Percentiles rank a stretch among this genome's conserved stretches.
Conservation (phyloP, 37 sponge, comb jelly and placozoan species). For the Halichondria panicea region DNA sequence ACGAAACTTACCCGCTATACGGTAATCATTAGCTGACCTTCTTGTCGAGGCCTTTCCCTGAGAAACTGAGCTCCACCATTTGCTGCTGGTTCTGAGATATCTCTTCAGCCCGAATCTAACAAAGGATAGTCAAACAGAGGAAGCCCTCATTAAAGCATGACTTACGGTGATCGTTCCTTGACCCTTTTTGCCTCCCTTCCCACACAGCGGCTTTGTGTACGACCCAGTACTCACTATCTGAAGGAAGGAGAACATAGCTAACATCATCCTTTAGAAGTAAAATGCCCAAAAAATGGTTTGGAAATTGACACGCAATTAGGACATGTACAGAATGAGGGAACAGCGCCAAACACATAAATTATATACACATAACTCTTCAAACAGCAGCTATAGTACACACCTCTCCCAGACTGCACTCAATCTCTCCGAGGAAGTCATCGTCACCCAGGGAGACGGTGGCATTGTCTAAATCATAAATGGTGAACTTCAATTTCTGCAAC, state of each 20-base stretch:
- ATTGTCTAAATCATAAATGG: slow-evolving; percentile 87
- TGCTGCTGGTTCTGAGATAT: neutral
- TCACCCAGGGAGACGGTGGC: slow-evolving; percentile 44
- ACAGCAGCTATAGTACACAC: no score
- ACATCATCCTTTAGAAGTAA: neutral
- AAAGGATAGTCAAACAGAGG: neutral
- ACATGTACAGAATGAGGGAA: neutral
- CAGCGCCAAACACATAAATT: neutral
- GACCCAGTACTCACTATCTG: slow-evolving; percentile 55
- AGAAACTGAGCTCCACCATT: slow-evolving; percentile 34
- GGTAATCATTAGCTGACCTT: no score
- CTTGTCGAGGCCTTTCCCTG: slow-evolving; percentile 75
- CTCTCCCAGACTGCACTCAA: slow-evolving; percentile 72
- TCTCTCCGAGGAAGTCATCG: slow-evolving; percentile 74
- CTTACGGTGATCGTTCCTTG: slow-evolving; percentile 73
- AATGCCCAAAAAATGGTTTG: neutral
- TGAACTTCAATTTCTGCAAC: slow-evolving; percentile 77
- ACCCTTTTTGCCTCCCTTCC: slow-evolving; percentile 20
- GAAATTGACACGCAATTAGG: neutral
- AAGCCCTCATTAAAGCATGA: neutral
- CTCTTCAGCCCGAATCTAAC: slow-evolving; percentile 76
- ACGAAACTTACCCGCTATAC: no score
- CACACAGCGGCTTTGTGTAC: slow-evolving; percentile 22
- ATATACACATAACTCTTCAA: neutral
- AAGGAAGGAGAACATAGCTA: neutral